Conservation (phyloP, 2,797 vertebrate species). For the Acipenser transmontanus region DNA sequence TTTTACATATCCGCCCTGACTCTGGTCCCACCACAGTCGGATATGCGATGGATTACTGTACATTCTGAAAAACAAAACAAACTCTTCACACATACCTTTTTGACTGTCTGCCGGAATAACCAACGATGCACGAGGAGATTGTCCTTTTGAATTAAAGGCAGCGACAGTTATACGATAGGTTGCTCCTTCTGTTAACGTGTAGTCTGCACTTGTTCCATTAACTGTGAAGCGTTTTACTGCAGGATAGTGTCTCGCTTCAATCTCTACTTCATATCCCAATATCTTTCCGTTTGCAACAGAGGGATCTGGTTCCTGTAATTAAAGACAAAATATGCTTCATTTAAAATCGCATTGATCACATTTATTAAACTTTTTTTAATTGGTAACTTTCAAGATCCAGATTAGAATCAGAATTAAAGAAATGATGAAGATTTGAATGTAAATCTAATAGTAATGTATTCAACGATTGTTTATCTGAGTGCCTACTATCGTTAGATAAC, state of each 20-base stretch:
- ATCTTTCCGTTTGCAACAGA: conserved; percentile 72
- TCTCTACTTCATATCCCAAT: conserved; percentile 52
- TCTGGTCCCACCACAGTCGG: too few relatives aligned
- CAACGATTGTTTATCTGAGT: too few relatives aligned
- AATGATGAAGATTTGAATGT: too few relatives aligned
- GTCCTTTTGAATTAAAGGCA: conserved; percentile 64
- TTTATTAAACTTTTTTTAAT: too few relatives aligned
- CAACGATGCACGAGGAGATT: conserved; percentile 57
- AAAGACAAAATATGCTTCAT: conserved; percentile 3
- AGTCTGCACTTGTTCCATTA: conserved; percentile 33
- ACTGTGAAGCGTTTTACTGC: conserved; percentile 19
- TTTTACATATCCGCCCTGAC: too few relatives aligned
- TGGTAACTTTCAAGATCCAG: too few relatives aligned
- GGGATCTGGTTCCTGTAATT: conserved; percentile 59
- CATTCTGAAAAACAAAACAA: too few relatives aligned
- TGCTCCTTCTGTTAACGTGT: conserved; percentile 23
- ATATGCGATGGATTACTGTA: too few relatives aligned
- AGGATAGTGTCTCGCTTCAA: conserved; percentile 30
- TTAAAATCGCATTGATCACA: too few relatives aligned
- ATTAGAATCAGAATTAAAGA: too few relatives aligned
- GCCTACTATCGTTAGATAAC: too few relatives aligned
- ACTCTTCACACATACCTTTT: not conserved
- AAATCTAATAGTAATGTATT: too few relatives aligned
- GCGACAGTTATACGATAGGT: conserved; percentile 42
- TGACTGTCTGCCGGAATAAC: conserved; percentile 39